A percentile compares a stretch with the other conserved stretches of the same genome.
Evolutionary conservation across 2,888 invertebrate species (phyloP).

Genomic region (Dryadula phaetusa): DNA sequence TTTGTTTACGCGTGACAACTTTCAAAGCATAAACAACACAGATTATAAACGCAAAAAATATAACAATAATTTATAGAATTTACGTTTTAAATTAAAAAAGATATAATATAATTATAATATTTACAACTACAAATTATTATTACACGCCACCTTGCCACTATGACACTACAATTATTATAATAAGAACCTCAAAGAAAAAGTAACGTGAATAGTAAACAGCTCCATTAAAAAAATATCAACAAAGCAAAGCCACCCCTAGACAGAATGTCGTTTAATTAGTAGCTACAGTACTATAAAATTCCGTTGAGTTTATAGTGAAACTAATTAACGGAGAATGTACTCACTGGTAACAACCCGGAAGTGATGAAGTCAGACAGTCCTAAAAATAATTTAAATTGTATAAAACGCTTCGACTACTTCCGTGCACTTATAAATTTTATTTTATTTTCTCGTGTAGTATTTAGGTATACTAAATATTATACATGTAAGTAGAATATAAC

Average conservation of each 20-base stretch:
- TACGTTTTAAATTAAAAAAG: neutral
- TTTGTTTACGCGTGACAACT: too few species aligned
- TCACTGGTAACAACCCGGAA: constrained; percentile 42
- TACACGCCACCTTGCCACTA: constrained; percentile 7
- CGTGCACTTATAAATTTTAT: neutral
- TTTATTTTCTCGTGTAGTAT: neutral
- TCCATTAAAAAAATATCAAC: constrained; percentile 40
- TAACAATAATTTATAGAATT: neutral
- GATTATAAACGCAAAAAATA: too few species aligned
- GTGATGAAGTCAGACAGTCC: constrained; percentile 29
- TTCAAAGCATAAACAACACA: too few species aligned
- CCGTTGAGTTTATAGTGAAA: constrained; percentile 47
- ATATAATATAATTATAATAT: neutral
- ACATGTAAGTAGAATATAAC: too few species aligned
- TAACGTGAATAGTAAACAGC: constrained; percentile 39
- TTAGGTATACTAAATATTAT: too few species aligned
- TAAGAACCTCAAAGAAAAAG: constrained; percentile 33
- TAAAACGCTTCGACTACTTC: neutral
- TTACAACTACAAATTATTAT: neutral
- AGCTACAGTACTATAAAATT: constrained; percentile 44
- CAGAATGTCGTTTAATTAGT: constrained; percentile 46
- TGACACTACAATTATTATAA: constrained; percentile 25
- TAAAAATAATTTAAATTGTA: constrained; percentile 26
- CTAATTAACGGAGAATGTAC: constrained; percentile 44
- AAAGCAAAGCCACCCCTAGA: constrained; percentile 41